Percentiles rank a stretch among this genome's conserved stretches.
phyloP scores from a whole-genome alignment of 1,140 invertebrate genomes.

The Bemisia tabaci region DNA sequence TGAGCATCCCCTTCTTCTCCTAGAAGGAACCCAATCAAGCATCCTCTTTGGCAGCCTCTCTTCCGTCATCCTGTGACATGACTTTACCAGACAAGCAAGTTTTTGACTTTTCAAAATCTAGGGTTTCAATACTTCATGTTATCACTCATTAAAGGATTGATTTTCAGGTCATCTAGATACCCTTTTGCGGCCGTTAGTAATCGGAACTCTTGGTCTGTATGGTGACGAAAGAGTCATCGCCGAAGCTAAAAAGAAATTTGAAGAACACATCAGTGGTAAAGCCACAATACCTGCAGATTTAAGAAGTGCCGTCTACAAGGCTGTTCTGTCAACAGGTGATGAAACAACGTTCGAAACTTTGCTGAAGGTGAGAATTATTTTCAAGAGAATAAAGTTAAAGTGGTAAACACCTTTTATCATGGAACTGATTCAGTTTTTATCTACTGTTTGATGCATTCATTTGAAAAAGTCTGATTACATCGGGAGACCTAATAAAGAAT shows the following conservation, averaged over 20 bases:
- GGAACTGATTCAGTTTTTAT: no score
- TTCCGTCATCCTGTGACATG: no score
- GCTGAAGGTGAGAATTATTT: constrained; percentile 44
- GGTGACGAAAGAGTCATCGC: constrained; percentile 59
- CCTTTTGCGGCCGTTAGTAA: constrained; percentile 66
- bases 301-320: constrained; percentile 70
- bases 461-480: no score
- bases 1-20: no score
- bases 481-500: no score
- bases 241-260: constrained; percentile 62
- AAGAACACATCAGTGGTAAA: constrained; percentile 45
- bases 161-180: constrained; percentile 58
- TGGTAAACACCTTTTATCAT: neutral
- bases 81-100: no score
- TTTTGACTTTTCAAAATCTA: no score
- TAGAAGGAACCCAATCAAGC: no score
- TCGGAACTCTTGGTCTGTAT: constrained; percentile 64
- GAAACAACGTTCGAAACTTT: constrained; percentile 58
- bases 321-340: constrained; percentile 57
- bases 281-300: constrained; percentile 72
- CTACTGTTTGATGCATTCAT: no score
- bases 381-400: neutral
- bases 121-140: no score
- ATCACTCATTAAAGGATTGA: no score
- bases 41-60: no score